A percentile compares a stretch with the other conserved stretches of the same genome.
Conservation (phyloP, 2,113 vertebrate genomes). For the Stegastes partitus region DNA sequence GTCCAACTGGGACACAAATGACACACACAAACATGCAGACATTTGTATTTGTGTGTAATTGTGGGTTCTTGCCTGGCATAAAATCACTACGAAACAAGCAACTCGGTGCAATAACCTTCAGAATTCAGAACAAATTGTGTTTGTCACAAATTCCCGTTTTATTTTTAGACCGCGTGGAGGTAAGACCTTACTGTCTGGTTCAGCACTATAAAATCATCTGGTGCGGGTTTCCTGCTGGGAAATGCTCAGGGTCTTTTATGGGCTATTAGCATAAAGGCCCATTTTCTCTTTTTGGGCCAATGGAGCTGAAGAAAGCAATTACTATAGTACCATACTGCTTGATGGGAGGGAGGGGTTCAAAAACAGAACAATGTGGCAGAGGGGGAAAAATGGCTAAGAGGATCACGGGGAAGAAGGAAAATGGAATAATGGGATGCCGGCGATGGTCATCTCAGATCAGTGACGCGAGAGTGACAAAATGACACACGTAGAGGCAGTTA, state of each 20-base stretch:
- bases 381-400: conserved; percentile 32
- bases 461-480: conserved; percentile 33
- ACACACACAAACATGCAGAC: conserved; percentile 31
- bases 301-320: conserved; percentile 80
- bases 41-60: conserved; percentile 11
- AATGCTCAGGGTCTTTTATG: conserved; percentile 67
- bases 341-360: conserved; percentile 54
- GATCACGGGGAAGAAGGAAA: conserved; percentile 36
- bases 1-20: conserved; percentile 51
- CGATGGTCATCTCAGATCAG: conserved; percentile 28
- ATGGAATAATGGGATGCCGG: conserved; percentile 13
- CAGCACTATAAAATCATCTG: conserved; percentile 56
- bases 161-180: conserved; percentile 45
- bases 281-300: conserved; percentile 72
- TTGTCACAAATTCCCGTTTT: conserved; percentile 30
- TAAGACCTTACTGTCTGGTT: conserved; percentile 33
- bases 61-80: background rate
- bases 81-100: background rate
- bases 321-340: conserved; percentile 61
- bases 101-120: conserved; percentile 11
- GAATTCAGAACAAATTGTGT: conserved; percentile 4
- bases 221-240: conserved; percentile 66
- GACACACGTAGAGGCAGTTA: conserved; percentile 45
- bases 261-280: conserved; percentile 70
- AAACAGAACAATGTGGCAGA: conserved; percentile 43